Evolutionary conservation across 2,888 invertebrate genomes (phyloP).

Genomic region (Craniophora ligustri): DNA sequence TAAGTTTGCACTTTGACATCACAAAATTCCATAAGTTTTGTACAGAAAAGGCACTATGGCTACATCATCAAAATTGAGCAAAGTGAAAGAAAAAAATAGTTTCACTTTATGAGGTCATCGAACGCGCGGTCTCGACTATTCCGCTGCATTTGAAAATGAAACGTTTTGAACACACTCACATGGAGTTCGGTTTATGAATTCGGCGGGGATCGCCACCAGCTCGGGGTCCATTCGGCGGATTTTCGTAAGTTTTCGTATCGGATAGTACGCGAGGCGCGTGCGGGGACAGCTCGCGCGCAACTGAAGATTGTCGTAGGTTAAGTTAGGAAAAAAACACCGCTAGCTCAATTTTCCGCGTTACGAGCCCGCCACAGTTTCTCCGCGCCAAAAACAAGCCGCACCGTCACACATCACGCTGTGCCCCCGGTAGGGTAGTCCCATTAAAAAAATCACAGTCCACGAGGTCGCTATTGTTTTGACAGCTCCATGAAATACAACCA

Average conservation of each 20-base stretch:
- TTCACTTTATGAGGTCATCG: slow-evolving; percentile 79
- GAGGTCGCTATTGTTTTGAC: slow-evolving; percentile 80
- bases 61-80: slow-evolving; percentile 87
- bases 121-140: slow-evolving; percentile 68
- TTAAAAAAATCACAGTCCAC: slow-evolving; percentile 57
- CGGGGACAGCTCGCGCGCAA: slow-evolving; percentile 85
- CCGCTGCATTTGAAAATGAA: slow-evolving; percentile 72
- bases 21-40: slow-evolving; percentile 78
- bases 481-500: slow-evolving; percentile 72
- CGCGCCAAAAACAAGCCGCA: slow-evolving; percentile 71
- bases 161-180: slow-evolving; percentile 65
- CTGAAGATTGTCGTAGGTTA: slow-evolving; percentile 87
- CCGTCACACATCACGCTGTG: slow-evolving; percentile 58
- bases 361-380: slow-evolving; percentile 70
- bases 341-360: slow-evolving; percentile 83
- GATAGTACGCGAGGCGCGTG: slow-evolving; percentile 75
- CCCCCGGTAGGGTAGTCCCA: slow-evolving; percentile 40
- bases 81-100: slow-evolving; percentile 74
- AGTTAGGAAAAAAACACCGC: slow-evolving; percentile 84
- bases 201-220: slow-evolving; percentile 64
- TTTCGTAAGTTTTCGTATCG: slow-evolving; percentile 74
- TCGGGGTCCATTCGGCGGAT: slow-evolving; percentile 76
- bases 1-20: slow-evolving; percentile 85
- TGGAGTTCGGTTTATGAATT: slow-evolving; percentile 69
- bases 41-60: slow-evolving; percentile 82